Percentiles rank a stretch among this genome's conserved stretches.
Conservation (phyloP, 1,140 invertebrate species). For the Fopius arisanus region DNA sequence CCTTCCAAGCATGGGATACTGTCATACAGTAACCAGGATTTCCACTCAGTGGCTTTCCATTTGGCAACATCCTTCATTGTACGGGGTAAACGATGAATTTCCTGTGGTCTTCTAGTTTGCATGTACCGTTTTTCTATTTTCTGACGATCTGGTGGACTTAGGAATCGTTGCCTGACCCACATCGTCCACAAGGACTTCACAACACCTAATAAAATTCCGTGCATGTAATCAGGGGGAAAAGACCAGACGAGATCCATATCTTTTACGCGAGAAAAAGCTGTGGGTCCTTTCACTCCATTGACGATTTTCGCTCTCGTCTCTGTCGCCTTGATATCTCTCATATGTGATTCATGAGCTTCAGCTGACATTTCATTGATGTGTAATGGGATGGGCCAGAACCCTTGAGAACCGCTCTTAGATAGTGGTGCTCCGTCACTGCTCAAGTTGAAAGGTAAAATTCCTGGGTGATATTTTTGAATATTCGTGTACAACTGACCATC, state of each 20-base stretch:
- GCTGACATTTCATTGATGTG: conserved; percentile 35
- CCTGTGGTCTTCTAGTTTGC: conserved; percentile 26
- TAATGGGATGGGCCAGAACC: conserved; percentile 32
- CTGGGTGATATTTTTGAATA: conserved; percentile 11
- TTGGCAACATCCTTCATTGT: conserved; percentile 6
- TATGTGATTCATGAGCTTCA: conserved; percentile 15
- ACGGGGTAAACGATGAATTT: conserved; percentile 25
- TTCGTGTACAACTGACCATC: conserved; percentile 22
- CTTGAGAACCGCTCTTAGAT: conserved; percentile 26
- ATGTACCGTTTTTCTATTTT: conserved; percentile 19
- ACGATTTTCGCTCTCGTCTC: neutral
- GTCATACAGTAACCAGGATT: conserved; percentile 30
- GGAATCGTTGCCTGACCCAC: neutral
- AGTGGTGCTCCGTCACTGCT: conserved; percentile 34
- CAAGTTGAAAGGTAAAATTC: conserved; percentile 24
- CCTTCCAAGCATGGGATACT: conserved; percentile 33
- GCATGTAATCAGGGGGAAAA: conserved; percentile 31
- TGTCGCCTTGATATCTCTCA: neutral
- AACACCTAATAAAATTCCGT: conserved; percentile 29
- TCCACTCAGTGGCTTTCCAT: conserved; percentile 35
- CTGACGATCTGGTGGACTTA: neutral
- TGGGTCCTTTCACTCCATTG: conserved; percentile 24
- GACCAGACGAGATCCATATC: conserved; percentile 26
- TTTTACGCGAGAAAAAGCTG: neutral
- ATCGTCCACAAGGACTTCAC: conserved; percentile 24